Percentiles rank a stretch among this genome's conserved stretches.
phyloP scores from a whole-genome alignment of 64 coral and sea anemone genomes.

The Dendrophyllia cribrosa region DNA sequence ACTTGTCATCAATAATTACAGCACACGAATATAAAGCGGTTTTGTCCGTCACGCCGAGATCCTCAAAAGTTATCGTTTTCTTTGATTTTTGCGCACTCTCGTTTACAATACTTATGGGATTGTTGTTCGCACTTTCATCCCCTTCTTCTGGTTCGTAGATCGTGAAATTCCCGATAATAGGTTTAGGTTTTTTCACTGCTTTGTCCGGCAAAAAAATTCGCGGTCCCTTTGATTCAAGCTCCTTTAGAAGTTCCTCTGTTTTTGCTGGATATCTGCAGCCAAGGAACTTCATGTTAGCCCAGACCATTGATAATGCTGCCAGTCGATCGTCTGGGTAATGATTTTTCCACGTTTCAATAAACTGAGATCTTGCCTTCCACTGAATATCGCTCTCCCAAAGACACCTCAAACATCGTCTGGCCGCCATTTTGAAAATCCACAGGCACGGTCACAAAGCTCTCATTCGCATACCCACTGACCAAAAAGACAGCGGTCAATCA shows the following conservation, averaged over 20 bases:
- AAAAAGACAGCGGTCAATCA: not conserved
- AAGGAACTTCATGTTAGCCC: slow-evolving; percentile 97
- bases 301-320: slow-evolving; percentile 93
- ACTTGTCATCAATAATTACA: slow-evolving; percentile 69
- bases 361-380: slow-evolving; percentile 69
- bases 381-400: slow-evolving; percentile 90
- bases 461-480: too few species aligned
- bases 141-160: slow-evolving; percentile 77
- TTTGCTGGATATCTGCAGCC: slow-evolving; percentile 89
- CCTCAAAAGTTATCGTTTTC: slow-evolving; percentile 83
- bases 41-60: slow-evolving; percentile 25
- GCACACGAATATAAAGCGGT: slow-evolving; percentile 55
- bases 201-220: slow-evolving; percentile 28
- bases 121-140: not conserved
- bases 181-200: slow-evolving; percentile 13
- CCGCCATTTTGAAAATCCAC: slow-evolving; percentile 75
- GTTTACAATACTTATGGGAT: slow-evolving; percentile 73
- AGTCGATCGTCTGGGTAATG: slow-evolving; percentile 50
- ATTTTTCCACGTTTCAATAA: slow-evolving; percentile 76
- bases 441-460: not conserved
- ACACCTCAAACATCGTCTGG: slow-evolving; percentile 35
- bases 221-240: slow-evolving; percentile 75
- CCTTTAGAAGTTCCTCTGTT: slow-evolving; percentile 69
- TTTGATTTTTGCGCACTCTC: slow-evolving; percentile 90
- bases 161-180: slow-evolving; percentile 82